phyloP scores from a whole-genome alignment of 2,888 invertebrate genomes.

The Chirona hameri region DNA sequence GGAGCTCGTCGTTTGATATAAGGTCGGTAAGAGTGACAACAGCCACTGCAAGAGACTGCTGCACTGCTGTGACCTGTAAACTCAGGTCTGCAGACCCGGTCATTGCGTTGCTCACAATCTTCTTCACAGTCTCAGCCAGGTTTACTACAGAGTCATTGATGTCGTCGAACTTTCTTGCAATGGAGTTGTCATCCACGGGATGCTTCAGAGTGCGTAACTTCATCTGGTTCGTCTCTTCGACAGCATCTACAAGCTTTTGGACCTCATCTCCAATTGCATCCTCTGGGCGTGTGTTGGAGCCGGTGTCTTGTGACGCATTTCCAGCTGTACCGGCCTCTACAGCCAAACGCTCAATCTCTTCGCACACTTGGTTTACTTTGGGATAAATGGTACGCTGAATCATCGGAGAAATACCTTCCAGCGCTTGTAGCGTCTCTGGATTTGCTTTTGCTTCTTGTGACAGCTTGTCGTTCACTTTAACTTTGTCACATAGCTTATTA shows the following conservation, averaged over 20 bases:
- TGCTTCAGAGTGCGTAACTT: not conserved
- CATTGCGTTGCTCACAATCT: not conserved
- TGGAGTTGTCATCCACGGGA: not conserved
- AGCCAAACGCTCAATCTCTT: not conserved
- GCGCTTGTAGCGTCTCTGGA: not conserved
- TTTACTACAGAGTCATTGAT: not conserved
- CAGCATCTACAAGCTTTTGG: not conserved
- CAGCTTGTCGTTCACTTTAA: not conserved
- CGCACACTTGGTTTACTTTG: not conserved
- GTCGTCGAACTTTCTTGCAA: not conserved
- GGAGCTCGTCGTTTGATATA: not conserved
- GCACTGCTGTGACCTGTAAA: not conserved
- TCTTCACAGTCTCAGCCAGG: not conserved
- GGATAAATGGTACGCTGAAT: not conserved
- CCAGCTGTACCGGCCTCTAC: not conserved
- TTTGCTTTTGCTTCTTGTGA: not conserved
- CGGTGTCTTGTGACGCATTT: not conserved
- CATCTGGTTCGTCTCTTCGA: not conserved
- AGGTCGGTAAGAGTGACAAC: not conserved
- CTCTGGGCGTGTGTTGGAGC: not conserved
- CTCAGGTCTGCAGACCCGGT: not conserved
- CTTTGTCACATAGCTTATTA: not conserved
- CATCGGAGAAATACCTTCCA: not conserved
- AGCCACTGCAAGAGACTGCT: not conserved
- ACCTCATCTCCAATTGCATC: not conserved